Conservation (phyloP, 2,113 vertebrate species). For the Pionites leucogaster region DNA sequence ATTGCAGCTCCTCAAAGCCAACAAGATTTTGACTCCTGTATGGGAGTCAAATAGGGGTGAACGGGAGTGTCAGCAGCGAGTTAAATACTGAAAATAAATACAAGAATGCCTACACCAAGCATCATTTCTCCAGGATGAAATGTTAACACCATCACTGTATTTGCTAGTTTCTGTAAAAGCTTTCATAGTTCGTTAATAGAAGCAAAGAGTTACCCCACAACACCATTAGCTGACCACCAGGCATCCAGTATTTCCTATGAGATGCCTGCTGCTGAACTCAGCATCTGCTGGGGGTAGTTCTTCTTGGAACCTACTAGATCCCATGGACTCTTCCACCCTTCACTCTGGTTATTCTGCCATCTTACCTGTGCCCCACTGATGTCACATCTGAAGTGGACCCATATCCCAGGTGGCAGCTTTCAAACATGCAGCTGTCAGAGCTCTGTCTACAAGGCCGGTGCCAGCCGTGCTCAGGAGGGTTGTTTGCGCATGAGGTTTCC, state of each 20-base stretch:
- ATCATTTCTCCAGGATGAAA: not conserved
- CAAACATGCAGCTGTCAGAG: not conserved
- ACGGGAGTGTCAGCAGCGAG: rapidly evolving
- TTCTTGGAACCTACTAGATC: not conserved
- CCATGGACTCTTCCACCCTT: not conserved
- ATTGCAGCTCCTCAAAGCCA: not conserved
- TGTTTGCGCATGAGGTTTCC: slow-evolving; percentile 17
- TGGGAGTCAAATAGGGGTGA: not conserved
- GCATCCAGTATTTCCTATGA: not conserved
- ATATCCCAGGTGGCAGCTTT: not conserved
- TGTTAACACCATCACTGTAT: not conserved
- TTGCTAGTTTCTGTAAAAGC: not conserved
- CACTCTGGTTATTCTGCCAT: not conserved
- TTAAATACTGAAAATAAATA: not conserved
- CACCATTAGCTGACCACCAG: not conserved
- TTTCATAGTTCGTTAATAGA: not conserved
- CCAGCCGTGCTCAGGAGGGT: not conserved
- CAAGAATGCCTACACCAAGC: not conserved
- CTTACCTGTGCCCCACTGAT: slow-evolving; percentile 33
- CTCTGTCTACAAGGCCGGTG: not conserved
- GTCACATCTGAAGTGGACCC: not conserved
- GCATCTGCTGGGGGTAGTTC: not conserved
- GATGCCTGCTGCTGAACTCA: not conserved
- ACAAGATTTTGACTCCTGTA: not conserved
- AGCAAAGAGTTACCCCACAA: not conserved